Evolutionary conservation across 2,113 vertebrate species (phyloP), one percentile per base, ranked within the genome.

Genomic region (Chaenogobius annularis): DNA sequence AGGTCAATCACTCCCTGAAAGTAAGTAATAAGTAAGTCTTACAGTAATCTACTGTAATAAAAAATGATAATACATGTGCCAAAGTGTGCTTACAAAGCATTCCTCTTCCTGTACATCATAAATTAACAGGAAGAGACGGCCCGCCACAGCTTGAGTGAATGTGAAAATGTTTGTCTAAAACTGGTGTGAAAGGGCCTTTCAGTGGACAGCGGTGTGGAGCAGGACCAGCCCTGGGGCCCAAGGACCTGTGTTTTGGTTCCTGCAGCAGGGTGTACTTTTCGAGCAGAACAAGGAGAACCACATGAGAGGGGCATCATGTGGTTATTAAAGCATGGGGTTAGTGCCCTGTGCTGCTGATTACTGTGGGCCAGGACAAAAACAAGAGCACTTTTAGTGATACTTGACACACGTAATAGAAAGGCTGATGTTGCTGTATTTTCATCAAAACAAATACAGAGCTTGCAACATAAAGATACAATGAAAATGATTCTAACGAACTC

Each of bases 231-330:
- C 78, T 72, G 82, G 68, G 78, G 74, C 81, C 83, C 79, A 87
- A 56, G 78, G 83, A 83, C 81, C 85, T 74, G 56, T 85, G 88
- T 83, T 79, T 88, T 75, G 91, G 87, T 87, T 93, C 85, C 82
- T 87, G 72, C 64, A 6, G 73, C 62, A 68, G 85, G 75, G 68
- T 73, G 65, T 62, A 59, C 52, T 66, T 88, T 86, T 93, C 87
- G 88, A 80, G 72, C 64, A 87, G 78, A 78, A 66, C 66, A 9
- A 47, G 46, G 66, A 59, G 66, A 83, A 78, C 72, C 50, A 74
- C 82, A 80, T 76, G 77, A 73, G 70, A 14, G 43, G 66, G 4
- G 20, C 73, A 75, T 88, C 74, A 70, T 86, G 68, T 71, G 79
- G 74, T 83, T 73, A 82, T 79, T 76, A 77, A 70, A 76, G 62